phyloP scores from a whole-genome alignment of 2,888 invertebrate genomes.

The Chironomus riparius region DNA sequence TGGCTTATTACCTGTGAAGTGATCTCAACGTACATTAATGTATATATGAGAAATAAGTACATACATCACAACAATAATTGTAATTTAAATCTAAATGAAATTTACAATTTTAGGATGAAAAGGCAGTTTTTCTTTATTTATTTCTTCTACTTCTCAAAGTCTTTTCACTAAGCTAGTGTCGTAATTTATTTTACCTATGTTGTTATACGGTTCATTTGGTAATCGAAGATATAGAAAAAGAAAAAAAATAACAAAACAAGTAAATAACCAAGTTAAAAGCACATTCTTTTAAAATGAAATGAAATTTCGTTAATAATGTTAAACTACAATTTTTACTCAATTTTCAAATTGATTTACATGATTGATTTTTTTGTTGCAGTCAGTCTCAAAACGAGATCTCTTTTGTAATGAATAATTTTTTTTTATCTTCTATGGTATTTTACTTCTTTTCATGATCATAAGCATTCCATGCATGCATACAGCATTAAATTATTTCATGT shows the following conservation, averaged over 20 bases:
- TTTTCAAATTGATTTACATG: conserved; percentile 2
- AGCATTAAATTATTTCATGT: background rate
- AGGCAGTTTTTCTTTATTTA: background rate
- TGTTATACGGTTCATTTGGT: conserved; percentile 2
- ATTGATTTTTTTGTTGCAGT: background rate
- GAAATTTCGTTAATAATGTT: background rate
- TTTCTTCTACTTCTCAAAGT: background rate
- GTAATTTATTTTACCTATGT: background rate
- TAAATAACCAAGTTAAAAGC: background rate
- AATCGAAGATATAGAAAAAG: background rate
- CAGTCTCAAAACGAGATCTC: background rate
- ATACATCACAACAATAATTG: no score
- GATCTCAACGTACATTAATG: background rate
- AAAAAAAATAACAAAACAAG: background rate
- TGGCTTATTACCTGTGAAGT: background rate
- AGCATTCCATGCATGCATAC: background rate
- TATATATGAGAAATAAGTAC: no score
- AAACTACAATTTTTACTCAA: background rate
- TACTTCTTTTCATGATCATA: background rate
- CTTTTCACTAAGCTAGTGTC: background rate
- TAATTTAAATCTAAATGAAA: background rate
- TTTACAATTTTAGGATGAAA: background rate
- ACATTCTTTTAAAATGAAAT: background rate
- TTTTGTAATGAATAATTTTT: no score
- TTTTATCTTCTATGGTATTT: no score